These are phyloP conservation scores for Mythimna vitellina DNA, from an alignment of 2,888 invertebrate species.

Conservation along the genomic window DNA sequence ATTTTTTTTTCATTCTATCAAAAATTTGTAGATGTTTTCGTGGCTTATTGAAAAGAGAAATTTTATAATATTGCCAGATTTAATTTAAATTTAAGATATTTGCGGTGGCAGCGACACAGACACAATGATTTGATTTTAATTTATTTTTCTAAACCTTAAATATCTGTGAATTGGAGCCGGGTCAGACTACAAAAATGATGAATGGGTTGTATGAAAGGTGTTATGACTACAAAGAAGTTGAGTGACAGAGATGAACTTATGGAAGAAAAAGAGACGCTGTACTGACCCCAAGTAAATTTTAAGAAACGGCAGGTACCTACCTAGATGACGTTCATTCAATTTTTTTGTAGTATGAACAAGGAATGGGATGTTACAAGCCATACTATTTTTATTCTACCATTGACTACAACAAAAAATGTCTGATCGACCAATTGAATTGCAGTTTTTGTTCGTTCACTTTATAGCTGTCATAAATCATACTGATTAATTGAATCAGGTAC, in stretches of 20 bases:
- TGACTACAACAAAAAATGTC: not conserved
- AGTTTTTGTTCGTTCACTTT: not conserved
- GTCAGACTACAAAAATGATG: not conserved
- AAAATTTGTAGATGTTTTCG: not conserved
- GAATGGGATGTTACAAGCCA: not conserved
- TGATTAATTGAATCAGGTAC: slow-evolving; percentile 7
- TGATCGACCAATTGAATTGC: not conserved
- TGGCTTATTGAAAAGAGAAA: not conserved
- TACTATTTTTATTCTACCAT: not conserved
- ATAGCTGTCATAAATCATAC: not conserved
- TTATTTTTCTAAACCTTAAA: too few species aligned
- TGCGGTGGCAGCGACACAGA: not conserved
- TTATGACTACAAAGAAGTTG: not conserved
- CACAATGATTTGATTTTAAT: not conserved
- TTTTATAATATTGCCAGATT: not conserved
- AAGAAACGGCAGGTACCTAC: not conserved
- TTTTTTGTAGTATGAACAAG: not conserved
- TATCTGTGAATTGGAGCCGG: too few species aligned
- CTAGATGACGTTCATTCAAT: not conserved
- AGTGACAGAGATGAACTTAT: not conserved
- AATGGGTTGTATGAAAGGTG: not conserved
- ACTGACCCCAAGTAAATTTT: not conserved
- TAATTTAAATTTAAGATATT: not conserved
- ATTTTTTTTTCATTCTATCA: not conserved
- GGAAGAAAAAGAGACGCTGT: not conserved